phyloP scores from a whole-genome alignment of 1,140 invertebrate species.

The Nasonia giraulti region DNA sequence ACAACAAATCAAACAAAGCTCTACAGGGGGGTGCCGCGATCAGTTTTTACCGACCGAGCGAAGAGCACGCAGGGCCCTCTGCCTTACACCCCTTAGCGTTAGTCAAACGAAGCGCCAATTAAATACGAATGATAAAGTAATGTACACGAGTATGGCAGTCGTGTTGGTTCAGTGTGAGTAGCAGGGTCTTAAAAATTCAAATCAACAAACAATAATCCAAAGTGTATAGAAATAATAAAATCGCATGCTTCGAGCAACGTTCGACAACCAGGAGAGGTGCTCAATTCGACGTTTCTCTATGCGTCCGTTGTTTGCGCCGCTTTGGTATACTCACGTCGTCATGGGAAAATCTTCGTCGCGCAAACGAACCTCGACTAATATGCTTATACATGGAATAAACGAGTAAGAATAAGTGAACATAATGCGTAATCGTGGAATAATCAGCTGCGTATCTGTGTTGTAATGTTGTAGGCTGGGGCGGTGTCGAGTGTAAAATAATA shows the following conservation, averaged over 20 bases:
- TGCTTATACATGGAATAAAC: background rate
- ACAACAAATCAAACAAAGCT: background rate
- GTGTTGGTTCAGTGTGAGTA: conserved; percentile 48
- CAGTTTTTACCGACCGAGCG: background rate
- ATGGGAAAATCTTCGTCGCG: too few species aligned
- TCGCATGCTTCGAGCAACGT: conserved; percentile 64
- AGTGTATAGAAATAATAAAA: background rate
- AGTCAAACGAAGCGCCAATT: background rate
- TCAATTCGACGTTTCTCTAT: background rate
- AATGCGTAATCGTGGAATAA: background rate
- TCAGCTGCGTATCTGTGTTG: background rate
- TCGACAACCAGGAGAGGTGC: conserved; percentile 50
- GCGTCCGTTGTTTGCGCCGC: conserved; percentile 9
- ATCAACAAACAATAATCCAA: background rate
- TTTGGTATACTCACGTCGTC: too few species aligned
- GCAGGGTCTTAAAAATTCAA: conserved; percentile 10
- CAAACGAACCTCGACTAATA: too few species aligned
- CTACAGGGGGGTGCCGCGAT: background rate
- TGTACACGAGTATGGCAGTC: background rate
- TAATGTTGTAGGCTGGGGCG: background rate
- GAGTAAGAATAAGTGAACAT: background rate
- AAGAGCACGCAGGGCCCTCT: background rate
- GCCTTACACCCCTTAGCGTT: background rate
- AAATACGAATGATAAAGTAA: conserved; percentile 1
- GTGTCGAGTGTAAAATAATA: background rate